These are phyloP conservation scores for Chelonus insularis DNA, from an alignment of 1,140 invertebrate genomes.

Conservation along the genomic window DNA sequence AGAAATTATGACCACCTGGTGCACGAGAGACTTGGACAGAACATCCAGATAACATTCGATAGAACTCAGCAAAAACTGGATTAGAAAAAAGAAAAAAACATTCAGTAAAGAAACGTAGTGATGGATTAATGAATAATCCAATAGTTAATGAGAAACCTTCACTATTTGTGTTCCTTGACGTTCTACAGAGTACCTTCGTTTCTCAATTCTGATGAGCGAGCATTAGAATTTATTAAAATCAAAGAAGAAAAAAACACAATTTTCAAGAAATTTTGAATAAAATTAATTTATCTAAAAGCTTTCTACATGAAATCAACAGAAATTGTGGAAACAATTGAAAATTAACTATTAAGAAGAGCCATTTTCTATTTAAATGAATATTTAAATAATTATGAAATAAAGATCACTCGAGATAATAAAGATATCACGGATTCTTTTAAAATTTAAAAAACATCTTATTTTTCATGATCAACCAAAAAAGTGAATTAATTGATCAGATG, in stretches of 20 bases:
- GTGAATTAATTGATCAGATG: too few species aligned
- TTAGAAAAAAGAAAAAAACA: not conserved
- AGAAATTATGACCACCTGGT: conserved; percentile 26
- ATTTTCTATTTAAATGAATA: too few species aligned
- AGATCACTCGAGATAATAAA: too few species aligned
- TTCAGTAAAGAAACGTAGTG: not conserved
- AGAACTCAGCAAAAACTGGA: not conserved
- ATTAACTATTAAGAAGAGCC: too few species aligned
- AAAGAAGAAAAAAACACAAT: not conserved
- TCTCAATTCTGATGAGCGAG: not conserved
- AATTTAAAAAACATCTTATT: too few species aligned
- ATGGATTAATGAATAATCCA: conserved; percentile 1
- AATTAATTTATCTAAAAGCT: conserved; percentile 5
- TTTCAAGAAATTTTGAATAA: conserved; percentile 8
- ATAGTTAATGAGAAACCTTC: not conserved
- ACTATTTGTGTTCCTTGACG: conserved; percentile 3
- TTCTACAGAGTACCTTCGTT: not conserved
- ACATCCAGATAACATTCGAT: conserved; percentile 10
- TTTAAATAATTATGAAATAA: too few species aligned
- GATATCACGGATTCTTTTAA: too few species aligned
- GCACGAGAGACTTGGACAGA: conserved; percentile 20
- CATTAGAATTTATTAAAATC: not conserved
- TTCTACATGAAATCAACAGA: not conserved
- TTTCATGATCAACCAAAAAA: too few species aligned
- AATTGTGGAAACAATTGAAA: not conserved